A percentile compares a stretch with the other conserved stretches of the same genome.
Evolutionary conservation across 1,140 invertebrate species (phyloP).

Genomic region (Drosophila trapezifrons): DNA sequence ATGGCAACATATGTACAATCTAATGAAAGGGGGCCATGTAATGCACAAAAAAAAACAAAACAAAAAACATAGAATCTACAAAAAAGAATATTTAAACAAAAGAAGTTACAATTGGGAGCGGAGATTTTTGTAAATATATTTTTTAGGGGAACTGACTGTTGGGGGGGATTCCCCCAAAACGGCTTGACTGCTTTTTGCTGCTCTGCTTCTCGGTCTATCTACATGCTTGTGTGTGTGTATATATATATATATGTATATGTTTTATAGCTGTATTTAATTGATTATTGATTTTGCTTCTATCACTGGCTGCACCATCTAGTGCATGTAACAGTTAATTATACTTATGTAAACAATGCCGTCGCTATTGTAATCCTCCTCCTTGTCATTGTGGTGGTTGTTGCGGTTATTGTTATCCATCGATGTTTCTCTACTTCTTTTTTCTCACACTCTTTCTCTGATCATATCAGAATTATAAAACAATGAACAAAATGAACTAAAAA

Average conservation of each 20-base stretch:
- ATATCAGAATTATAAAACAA: conserved; percentile 32
- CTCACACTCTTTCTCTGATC: conserved; percentile 23
- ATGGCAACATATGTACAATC: conserved; percentile 13
- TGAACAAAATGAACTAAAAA: conserved; percentile 50
- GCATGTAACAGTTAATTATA: conserved; percentile 61
- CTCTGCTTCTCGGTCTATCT: conserved; percentile 14
- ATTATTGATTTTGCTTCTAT: conserved; percentile 39
- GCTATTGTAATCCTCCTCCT: conserved; percentile 9
- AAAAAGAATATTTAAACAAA: conserved; percentile 4
- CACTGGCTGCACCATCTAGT: conserved; percentile 56
- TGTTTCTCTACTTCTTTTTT: conserved; percentile 38
- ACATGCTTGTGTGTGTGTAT: conserved; percentile 4
- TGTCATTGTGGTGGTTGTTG: conserved; percentile 24
- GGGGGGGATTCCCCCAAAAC: conserved; percentile 6
- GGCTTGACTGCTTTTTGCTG: conserved; percentile 37
- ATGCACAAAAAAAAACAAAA: conserved; percentile 5
- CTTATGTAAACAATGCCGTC: conserved; percentile 41
- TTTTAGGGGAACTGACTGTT: conserved; percentile 2
- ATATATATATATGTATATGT: conserved; percentile 2
- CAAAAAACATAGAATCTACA: conserved; percentile 15
- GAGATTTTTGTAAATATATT: conserved; percentile 11
- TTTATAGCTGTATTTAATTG: conserved; percentile 39
- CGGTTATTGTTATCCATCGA: conserved; percentile 47
- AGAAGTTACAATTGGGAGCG: conserved; percentile 21
- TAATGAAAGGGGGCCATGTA: conserved; percentile 18